A percentile compares a stretch with the other conserved stretches of the same genome.
Conservation (phyloP, 2,888 invertebrate species). For the Harmothoe impar region DNA sequence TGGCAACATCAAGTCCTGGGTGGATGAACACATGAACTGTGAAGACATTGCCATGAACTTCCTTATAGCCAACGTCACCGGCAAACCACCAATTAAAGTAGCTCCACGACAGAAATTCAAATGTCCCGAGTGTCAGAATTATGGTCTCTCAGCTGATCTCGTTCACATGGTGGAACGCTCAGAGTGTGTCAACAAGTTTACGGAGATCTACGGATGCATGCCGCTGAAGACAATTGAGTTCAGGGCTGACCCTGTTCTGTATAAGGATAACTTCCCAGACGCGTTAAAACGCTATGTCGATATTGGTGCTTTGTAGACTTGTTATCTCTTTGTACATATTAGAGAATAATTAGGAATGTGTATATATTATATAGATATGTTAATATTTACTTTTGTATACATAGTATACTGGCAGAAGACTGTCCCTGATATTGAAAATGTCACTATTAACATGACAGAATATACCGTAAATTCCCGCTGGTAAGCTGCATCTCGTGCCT, state of each 20-base stretch:
- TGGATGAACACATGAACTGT: slow-evolving; percentile 97
- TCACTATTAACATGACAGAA: too few relatives aligned
- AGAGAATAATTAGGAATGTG: too few relatives aligned
- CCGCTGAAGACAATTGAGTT: slow-evolving; percentile 95
- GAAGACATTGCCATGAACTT: slow-evolving; percentile 99
- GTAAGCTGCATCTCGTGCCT: too few relatives aligned
- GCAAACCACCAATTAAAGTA: slow-evolving; percentile 94
- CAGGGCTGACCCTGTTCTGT: slow-evolving; percentile 96
- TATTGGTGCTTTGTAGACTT: slow-evolving; percentile 90
- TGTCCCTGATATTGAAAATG: too few relatives aligned
- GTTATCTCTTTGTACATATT: not conserved
- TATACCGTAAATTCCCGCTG: too few relatives aligned
- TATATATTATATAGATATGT: too few relatives aligned
- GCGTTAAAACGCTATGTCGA: slow-evolving; percentile 94
- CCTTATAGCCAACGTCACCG: slow-evolving; percentile 94
- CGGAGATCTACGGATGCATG: slow-evolving; percentile 92
- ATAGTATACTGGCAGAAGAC: too few relatives aligned
- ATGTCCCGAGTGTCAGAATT: slow-evolving; percentile 96
- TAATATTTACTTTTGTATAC: too few relatives aligned
- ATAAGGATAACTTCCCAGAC: slow-evolving; percentile 89
- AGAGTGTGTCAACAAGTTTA: slow-evolving; percentile 92
- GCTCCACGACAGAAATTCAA: slow-evolving; percentile 98
- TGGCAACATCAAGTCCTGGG: slow-evolving; percentile 92
- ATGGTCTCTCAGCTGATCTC: slow-evolving; percentile 95
- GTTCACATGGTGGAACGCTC: slow-evolving; percentile 95